Percentiles rank a stretch among this genome's conserved stretches.
Evolutionary conservation across 2,888 invertebrate genomes (phyloP).

Genomic region (Campaea margaritaria): DNA sequence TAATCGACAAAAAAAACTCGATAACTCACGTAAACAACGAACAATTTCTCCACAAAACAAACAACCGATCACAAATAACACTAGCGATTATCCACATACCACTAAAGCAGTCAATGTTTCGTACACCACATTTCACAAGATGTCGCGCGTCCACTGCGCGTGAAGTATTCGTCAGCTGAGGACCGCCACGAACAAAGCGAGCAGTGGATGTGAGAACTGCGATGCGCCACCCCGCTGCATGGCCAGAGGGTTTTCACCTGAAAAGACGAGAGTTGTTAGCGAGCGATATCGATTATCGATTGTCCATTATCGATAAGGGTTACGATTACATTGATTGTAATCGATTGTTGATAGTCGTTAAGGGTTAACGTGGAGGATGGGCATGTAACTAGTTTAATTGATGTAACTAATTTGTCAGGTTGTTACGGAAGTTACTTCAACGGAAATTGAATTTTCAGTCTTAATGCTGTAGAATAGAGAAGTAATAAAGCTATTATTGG

Average conservation of each 20-base stretch:
- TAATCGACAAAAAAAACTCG: not conserved
- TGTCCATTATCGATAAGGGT: conserved; percentile 30
- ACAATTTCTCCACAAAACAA: conserved; percentile 20
- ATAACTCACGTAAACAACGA: conserved; percentile 6
- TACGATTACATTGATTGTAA: conserved; percentile 32
- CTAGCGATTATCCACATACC: conserved; percentile 32
- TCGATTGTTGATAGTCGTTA: conserved; percentile 26
- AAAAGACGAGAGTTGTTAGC: conserved; percentile 45
- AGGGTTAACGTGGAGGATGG: conserved; percentile 12
- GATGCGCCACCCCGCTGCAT: conserved; percentile 79
- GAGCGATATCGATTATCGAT: conserved; percentile 24
- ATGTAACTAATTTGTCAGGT: conserved; percentile 4
- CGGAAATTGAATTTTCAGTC: not conserved
- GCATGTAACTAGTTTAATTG: conserved; percentile 15
- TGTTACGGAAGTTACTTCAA: not conserved
- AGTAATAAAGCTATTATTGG: too few relatives aligned
- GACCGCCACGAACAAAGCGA: conserved; percentile 56
- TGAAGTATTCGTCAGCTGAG: conserved; percentile 76
- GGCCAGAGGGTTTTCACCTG: conserved; percentile 82
- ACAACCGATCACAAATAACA: conserved; percentile 18
- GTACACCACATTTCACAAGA: conserved; percentile 28
- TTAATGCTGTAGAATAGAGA: too few relatives aligned
- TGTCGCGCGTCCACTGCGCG: conserved; percentile 70
- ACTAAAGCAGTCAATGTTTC: conserved; percentile 42
- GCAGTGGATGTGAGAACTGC: conserved; percentile 62